A percentile compares a stretch with the other conserved stretches of the same genome.
Conservation (phyloP, 2,888 invertebrate genomes). For the Cephus pygmeus region DNA sequence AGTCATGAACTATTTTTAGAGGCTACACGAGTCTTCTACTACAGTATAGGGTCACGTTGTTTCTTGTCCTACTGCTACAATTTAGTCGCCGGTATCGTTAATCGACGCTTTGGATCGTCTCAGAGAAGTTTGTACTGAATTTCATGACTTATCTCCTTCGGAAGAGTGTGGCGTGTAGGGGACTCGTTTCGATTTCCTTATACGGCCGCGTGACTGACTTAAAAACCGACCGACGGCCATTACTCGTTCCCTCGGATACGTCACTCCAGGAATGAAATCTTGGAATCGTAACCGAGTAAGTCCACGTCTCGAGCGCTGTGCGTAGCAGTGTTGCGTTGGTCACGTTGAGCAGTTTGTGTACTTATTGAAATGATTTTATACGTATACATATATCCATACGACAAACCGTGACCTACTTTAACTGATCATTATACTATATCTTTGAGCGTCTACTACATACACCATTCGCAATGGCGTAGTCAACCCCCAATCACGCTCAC, state of each 20-base stretch:
- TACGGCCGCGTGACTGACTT: not conserved
- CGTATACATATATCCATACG: not conserved
- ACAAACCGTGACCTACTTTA: constrained; percentile 47
- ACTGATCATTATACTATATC: not conserved
- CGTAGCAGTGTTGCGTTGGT: not conserved
- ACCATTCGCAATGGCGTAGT: not conserved
- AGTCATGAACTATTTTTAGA: not conserved
- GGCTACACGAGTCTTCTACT: not conserved
- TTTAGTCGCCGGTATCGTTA: not conserved
- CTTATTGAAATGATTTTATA: not conserved
- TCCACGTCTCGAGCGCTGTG: not conserved
- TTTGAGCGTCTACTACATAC: not conserved
- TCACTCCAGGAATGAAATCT: not conserved
- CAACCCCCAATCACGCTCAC: constrained; percentile 38
- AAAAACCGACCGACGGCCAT: not conserved
- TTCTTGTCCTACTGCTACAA: not conserved
- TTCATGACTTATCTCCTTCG: not conserved
- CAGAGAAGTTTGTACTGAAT: not conserved
- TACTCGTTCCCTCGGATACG: not conserved
- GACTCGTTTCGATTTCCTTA: not conserved
- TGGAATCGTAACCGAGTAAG: not conserved
- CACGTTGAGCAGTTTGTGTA: not conserved
- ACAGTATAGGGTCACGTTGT: not conserved
- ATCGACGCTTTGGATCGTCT: not conserved
- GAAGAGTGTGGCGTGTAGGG: not conserved